phyloP scores from a whole-genome alignment of 2,797 vertebrate species.

The Ceryle rudis region DNA sequence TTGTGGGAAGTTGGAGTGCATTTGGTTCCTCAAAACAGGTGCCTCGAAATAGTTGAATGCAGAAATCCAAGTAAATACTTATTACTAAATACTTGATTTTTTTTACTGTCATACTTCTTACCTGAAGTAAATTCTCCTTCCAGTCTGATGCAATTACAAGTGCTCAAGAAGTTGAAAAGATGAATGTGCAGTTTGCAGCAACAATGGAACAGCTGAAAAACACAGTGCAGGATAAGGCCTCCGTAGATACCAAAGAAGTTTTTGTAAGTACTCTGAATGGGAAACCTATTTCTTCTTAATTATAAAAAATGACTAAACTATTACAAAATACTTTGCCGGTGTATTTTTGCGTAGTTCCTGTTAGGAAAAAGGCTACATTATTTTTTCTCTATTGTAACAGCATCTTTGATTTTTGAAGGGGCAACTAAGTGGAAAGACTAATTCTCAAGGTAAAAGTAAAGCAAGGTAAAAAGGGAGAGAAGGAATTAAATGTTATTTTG shows the following conservation, averaged over 20 bases:
- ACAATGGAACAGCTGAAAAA: conserved; percentile 81
- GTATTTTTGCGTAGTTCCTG: not conserved
- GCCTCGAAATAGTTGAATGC: not conserved
- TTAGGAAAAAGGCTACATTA: not conserved
- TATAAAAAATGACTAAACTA: not conserved
- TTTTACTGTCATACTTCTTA: not conserved
- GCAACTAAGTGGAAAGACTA: not conserved
- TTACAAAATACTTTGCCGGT: not conserved
- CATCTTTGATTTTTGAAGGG: not conserved
- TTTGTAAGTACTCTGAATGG: conserved; percentile 84
- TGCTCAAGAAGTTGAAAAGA: conserved; percentile 79
- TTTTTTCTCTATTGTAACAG: not conserved
- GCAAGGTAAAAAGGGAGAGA: not conserved
- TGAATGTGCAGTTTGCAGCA: conserved; percentile 79
- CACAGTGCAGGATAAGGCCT: conserved; percentile 78
- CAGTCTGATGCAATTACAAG: conserved; percentile 85
- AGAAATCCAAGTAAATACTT: not conserved
- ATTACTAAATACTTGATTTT: not conserved
- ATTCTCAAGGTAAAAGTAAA: not conserved
- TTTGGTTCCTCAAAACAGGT: not conserved
- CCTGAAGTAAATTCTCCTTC: conserved; percentile 20
- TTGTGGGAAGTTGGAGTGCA: not conserved
- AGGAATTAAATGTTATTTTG: not conserved
- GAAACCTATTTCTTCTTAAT: not conserved
- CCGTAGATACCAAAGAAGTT: conserved; percentile 83